Percentiles rank a stretch among this genome's conserved stretches.
Evolutionary conservation across 2,113 vertebrate species (phyloP).

Genomic region (Siphamia tubifer): DNA sequence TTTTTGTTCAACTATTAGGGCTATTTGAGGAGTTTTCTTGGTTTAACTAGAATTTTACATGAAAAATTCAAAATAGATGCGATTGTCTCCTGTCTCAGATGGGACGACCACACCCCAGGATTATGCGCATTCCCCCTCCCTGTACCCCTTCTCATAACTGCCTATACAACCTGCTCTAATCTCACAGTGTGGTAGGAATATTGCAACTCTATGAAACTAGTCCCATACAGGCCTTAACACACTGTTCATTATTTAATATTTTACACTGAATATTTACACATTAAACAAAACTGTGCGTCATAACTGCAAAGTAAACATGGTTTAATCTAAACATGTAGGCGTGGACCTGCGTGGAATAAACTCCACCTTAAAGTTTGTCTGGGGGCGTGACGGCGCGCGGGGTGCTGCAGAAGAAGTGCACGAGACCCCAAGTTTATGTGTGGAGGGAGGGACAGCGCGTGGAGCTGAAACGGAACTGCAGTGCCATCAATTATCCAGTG

Average conservation of each 20-base stretch:
- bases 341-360: not conserved
- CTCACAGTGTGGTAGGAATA: too few species aligned
- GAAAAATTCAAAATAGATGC: not conserved
- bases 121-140: conserved; percentile 28
- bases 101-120: conserved; percentile 67
- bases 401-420: not conserved
- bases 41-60: not conserved
- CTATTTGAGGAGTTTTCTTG: too few species aligned
- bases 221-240: not conserved
- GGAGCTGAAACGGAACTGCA: conserved; percentile 67
- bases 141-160: not conserved
- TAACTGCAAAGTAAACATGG: too few species aligned
- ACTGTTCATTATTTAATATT: too few species aligned
- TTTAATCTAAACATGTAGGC: not conserved
- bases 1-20: not conserved
- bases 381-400: not conserved
- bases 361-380: conserved; percentile 2
- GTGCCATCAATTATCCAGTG: conserved; percentile 69
- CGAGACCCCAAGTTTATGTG: not conserved
- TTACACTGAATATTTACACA: not conserved
- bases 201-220: not conserved
- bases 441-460: not conserved
- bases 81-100: too few species aligned
- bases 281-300: not conserved
- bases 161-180: too few species aligned